phyloP scores from a whole-genome alignment of 2,797 vertebrate species.

The Myotis myotis region DNA sequence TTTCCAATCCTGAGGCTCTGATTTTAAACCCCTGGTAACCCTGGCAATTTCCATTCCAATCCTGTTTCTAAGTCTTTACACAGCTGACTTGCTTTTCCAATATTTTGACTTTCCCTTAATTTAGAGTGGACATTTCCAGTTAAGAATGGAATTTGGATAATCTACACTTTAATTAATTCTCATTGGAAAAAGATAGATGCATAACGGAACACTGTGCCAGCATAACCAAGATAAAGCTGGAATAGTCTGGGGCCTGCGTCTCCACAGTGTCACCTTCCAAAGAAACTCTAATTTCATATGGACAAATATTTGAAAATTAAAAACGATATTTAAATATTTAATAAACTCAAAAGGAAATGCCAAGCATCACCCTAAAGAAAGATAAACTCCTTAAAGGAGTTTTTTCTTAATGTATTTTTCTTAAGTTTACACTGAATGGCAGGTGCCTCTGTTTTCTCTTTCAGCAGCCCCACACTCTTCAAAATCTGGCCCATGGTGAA shows the following conservation, averaged over 20 bases:
- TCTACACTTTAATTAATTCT: conserved; percentile 58
- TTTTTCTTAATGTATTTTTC: neutral
- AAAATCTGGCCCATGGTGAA: neutral
- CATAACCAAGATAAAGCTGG: conserved; percentile 22
- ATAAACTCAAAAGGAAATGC: neutral
- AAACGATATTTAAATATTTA: conserved; percentile 34
- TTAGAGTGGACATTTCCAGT: conserved; percentile 39
- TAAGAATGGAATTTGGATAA: conserved; percentile 31
- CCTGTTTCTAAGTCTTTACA: conserved; percentile 1
- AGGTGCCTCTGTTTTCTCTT: neutral
- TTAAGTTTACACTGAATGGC: neutral
- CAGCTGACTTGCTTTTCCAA: conserved; percentile 36
- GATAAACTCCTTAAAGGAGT: neutral
- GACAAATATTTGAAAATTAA: conserved; percentile 33
- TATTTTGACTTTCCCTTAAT: conserved; percentile 51
- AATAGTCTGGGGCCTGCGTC: neutral
- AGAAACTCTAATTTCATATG: neutral
- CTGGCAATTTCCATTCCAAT: neutral
- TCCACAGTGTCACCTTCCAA: neutral
- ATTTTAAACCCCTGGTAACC: conserved; percentile 14
- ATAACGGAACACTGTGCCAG: neutral
- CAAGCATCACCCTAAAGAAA: neutral
- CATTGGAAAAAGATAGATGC: neutral
- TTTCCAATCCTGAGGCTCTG: neutral
- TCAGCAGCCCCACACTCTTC: neutral